These are phyloP conservation scores for Smittia aterrima DNA, from an alignment of 2,888 invertebrate genomes.

Conservation along the genomic window DNA sequence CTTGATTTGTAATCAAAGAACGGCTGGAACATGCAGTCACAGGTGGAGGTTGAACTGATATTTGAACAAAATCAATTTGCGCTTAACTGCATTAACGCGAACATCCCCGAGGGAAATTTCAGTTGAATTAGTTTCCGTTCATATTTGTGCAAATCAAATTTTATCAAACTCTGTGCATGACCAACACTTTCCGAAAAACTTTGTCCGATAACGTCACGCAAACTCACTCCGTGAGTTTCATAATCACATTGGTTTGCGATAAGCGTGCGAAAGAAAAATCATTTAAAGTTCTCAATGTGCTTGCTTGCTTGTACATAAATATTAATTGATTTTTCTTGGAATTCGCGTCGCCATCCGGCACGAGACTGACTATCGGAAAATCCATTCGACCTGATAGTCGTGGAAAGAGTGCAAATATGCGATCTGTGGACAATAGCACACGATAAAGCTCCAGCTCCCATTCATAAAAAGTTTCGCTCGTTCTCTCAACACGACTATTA, in stretches of 20 bases:
- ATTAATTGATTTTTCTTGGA: neutral
- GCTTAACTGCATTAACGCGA: neutral
- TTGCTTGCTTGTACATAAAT: neutral
- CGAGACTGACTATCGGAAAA: neutral
- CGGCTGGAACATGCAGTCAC: neutral
- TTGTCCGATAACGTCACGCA: neutral
- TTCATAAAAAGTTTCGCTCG: slow-evolving; percentile 6
- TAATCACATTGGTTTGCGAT: neutral
- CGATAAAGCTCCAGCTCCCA: neutral
- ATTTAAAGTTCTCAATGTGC: neutral
- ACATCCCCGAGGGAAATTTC: neutral
- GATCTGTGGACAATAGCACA: neutral
- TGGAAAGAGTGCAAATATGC: neutral
- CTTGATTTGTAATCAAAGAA: neutral
- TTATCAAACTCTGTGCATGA: neutral
- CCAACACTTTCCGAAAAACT: too few relatives aligned
- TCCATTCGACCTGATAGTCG: neutral
- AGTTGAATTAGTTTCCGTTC: neutral
- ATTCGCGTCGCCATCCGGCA: neutral
- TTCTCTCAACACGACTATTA: neutral
- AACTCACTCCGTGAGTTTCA: neutral
- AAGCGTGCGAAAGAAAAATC: slow-evolving; percentile 23
- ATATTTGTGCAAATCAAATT: neutral
- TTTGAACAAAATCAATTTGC: neutral
- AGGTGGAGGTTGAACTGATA: neutral